Base-by-base conservation (phyloP, 2,797 vertebrate species). In the Telmatherina bonti region DNA sequence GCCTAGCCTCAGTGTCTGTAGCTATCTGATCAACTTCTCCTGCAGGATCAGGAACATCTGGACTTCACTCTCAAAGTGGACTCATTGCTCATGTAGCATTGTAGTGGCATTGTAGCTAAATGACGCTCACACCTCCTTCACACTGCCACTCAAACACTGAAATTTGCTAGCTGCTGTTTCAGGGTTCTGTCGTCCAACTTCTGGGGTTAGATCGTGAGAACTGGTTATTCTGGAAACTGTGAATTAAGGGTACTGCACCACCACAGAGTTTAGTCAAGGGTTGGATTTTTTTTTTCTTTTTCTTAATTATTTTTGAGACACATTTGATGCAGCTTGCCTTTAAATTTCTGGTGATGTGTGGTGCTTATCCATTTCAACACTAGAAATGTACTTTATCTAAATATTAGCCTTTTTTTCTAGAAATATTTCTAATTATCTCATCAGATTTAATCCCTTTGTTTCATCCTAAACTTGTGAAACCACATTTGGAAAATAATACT, bases 311-410 rank as follows among this genome's bases (percentile, higher is more conserved):
- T 64, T 74, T 67, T 18, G 63, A 49, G 68, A 43, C 49, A 63
- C 27, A 12, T 47, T 15, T 51, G 15, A 74, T 57, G n/a, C 49
- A 73, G 18, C 71, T 84, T 79, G 77, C 74, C 72, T 85, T 89
- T 82, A 13, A 65, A 59, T 63, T 64, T 31, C 57, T 66, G 20
- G 20, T 62, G 9, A 66, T 78, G 76, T 74, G 36, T n/a, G 62
- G 75, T 77, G 81, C 70, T 74, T 62, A 27, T 53, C 79, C 22
- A 56, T 70, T 71, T n/a, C 13, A 55, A 29, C 33, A 49, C 38
- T 33, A 16, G 41, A 64, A 38, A 31, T 52, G n/a, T 56, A 55
- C n/a, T 58, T 24, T 22, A 56, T 33, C 35, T 30, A 24, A 9
- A 55, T 29, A 5, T 59, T 62, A 70, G 55, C 58, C 31, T 72